Evolutionary conservation across 2,113 vertebrate species (phyloP).

Genomic region (Antidorcas marsupialis): DNA sequence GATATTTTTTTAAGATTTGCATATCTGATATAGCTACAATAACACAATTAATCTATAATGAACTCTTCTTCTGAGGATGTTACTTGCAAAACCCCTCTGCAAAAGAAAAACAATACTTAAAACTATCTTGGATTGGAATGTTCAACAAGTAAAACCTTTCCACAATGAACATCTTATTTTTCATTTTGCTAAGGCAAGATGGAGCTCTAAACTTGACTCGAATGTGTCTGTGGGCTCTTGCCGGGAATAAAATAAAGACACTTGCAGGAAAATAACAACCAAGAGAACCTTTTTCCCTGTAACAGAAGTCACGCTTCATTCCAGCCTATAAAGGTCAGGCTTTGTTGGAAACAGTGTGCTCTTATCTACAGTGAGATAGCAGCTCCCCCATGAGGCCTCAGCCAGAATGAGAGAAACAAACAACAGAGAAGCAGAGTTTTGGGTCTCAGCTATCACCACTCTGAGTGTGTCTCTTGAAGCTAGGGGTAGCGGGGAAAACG

Average conservation of each 20-base stretch:
- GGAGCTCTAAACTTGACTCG: constrained; percentile 37
- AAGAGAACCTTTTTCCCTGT: constrained; percentile 43
- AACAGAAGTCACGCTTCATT: constrained; percentile 63
- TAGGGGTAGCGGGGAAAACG: not conserved
- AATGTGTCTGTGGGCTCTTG: constrained; percentile 49
- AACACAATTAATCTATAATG: constrained; percentile 19
- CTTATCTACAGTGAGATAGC: constrained; percentile 75
- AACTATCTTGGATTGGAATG: constrained; percentile 45
- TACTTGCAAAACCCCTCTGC: not conserved
- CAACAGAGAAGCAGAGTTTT: not conserved
- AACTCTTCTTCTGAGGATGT: not conserved
- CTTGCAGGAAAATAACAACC: constrained; percentile 46
- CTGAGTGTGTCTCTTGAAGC: not conserved
- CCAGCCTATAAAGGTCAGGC: constrained; percentile 53
- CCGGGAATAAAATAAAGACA: constrained; percentile 67
- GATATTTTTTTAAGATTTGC: not conserved
- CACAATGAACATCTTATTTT: not conserved
- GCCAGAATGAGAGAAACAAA: constrained; percentile 48
- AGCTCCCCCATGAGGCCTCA: constrained; percentile 80
- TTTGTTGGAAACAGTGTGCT: not conserved
- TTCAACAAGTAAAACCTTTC: constrained; percentile 49
- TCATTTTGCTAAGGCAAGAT: constrained; percentile 67
- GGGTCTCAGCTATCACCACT: not conserved
- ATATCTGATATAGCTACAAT: not conserved
- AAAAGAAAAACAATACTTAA: not conserved